phyloP scores from a whole-genome alignment of 2,888 invertebrate genomes.

The Andricus curvator region DNA sequence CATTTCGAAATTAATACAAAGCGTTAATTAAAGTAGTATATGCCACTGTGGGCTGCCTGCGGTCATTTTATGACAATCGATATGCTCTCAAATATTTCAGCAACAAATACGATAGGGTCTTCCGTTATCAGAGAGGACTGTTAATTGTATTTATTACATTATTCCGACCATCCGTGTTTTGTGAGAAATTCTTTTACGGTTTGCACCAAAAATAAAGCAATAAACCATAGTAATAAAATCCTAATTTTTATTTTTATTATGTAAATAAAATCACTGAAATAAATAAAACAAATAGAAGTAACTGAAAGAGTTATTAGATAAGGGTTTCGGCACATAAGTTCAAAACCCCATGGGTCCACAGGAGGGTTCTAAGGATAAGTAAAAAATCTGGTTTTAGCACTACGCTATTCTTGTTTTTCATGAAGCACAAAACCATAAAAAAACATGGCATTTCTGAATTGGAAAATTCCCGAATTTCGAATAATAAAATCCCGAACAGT shows the following conservation, averaged over 20 bases:
- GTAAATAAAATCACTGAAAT: background rate
- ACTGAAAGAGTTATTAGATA: background rate
- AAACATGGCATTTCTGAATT: background rate
- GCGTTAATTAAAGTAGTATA: background rate
- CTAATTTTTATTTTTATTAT: background rate
- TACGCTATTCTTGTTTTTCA: background rate
- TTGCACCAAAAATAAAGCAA: background rate
- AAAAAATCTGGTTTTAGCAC: conserved; percentile 28
- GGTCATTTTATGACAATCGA: background rate
- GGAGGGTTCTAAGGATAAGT: conserved; percentile 13
- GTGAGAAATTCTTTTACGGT: background rate
- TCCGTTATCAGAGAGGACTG: background rate
- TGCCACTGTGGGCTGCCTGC: background rate
- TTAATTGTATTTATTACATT: conserved; percentile 7
- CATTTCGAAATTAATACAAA: background rate
- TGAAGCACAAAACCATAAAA: background rate
- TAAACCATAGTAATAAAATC: no score
- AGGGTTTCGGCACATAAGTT: conserved; percentile 3
- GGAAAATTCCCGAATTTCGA: no score
- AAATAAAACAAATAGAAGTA: background rate
- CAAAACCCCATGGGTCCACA: conserved; percentile 6
- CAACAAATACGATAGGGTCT: background rate
- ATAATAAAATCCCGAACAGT: no score
- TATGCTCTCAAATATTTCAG: background rate
- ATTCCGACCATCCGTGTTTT: background rate